A percentile compares a stretch with the other conserved stretches of the same genome.
Evolutionary conservation across 2,888 invertebrate genomes (phyloP).

Genomic region (Spisula solida): DNA sequence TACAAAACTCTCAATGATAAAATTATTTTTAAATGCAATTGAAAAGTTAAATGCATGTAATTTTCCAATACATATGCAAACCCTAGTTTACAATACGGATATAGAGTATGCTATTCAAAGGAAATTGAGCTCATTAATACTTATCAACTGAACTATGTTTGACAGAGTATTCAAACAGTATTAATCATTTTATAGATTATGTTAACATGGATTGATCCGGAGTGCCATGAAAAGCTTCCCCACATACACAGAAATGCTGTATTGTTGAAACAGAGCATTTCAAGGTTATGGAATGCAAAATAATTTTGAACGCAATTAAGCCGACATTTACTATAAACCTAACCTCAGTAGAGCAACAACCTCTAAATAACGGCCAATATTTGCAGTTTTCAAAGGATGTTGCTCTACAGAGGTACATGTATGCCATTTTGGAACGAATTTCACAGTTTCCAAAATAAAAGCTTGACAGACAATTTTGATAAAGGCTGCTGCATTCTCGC

Average conservation of each 20-base stretch:
- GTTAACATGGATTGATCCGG: neutral
- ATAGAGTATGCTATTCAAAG: neutral
- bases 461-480: too few species aligned
- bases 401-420: too few species aligned
- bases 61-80: neutral
- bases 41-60: neutral
- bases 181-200: conserved; percentile 2
- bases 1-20: neutral
- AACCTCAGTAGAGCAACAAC: too few species aligned
- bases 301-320: too few species aligned
- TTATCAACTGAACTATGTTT: neutral
- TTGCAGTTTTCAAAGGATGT: too few species aligned
- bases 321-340: too few species aligned
- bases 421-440: too few species aligned
- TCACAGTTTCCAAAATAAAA: too few species aligned
- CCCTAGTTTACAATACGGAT: neutral
- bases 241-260: neutral
- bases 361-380: too few species aligned
- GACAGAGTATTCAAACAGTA: neutral
- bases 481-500: too few species aligned
- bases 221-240: neutral
- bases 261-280: too few species aligned
- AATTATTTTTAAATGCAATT: neutral
- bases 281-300: too few species aligned
- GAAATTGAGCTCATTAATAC: neutral